Evolutionary conservation across 2,113 vertebrate species (phyloP), one percentile per base, ranked within the genome.

Genomic region (Cochlearius cochlearius): DNA sequence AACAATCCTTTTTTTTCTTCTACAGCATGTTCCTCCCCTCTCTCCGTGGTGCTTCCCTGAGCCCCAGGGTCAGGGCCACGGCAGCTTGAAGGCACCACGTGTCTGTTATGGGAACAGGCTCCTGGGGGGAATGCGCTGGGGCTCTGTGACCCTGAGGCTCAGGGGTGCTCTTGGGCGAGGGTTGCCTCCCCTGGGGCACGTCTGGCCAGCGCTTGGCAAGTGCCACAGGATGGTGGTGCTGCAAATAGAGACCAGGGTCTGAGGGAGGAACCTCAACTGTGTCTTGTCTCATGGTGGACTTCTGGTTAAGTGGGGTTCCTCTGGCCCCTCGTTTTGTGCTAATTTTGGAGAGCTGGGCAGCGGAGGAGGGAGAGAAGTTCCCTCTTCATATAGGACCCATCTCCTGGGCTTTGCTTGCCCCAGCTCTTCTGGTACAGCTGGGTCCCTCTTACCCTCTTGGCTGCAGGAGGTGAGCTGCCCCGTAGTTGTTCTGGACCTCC

Each of bases 21-120:
- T 74, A 62, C 83, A 74, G 71, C 60, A 11, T 32, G 56, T 92
- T 92, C 75, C 62, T 90, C 34, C 78, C 80, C 58, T 88, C 47
- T 83, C 86, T 76, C 74, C 11, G 7, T 59, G 74, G 85, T 88
- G 38, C 92, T 94, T 92, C 73, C 81, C 81, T 73, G 76, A 91
- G 71, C 55, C 68, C 60, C 32, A 14, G 64, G 38, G 45, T 82
- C 69, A 64, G 84, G 77, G 67, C 85, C 66, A 52, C 15, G 5
- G 93, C 81, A 88, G 67, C 92, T 82, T 84, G 80, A 95, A 90
- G 93, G 89, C 84, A 92, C 79, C 64, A 56, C 5, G 9, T 72
- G n/a, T 69, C 41, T 81, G 39, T 80, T 66, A 6, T 14, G 64
- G 78, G 75, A 91, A 77, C 73, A 60, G 90, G 86, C 50, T 83